Conservation (phyloP, 2,113 vertebrate species). For the Phylloscopus whistleri region DNA sequence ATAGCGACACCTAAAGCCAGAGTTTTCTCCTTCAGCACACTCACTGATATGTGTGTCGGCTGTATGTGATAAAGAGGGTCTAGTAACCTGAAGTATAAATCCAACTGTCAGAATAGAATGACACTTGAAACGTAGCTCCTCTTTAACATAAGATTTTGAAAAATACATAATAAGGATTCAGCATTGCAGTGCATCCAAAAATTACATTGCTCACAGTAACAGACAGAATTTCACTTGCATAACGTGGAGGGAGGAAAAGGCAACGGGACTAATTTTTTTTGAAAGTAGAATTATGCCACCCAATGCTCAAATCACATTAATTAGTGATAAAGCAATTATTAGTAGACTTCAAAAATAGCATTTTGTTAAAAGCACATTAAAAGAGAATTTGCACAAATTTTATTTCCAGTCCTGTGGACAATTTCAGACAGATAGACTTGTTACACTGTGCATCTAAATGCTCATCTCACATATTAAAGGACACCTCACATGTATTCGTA, state of each 20-base stretch:
- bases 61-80: not conserved
- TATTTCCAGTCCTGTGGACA: not conserved
- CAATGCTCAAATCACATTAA: not conserved
- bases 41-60: accelerated
- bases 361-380: not conserved
- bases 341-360: not conserved
- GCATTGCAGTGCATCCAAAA: not conserved
- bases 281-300: not conserved
- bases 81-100: not conserved
- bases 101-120: not conserved
- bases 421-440: not conserved
- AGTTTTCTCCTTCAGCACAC: not conserved
- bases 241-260: not conserved
- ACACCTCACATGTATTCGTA: not conserved
- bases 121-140: not conserved
- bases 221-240: not conserved
- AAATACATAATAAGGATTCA: not conserved
- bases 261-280: not conserved
- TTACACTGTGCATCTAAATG: not conserved
- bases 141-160: not conserved
- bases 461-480: not conserved
- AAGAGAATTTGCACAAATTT: not conserved
- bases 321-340: not conserved
- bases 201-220: not conserved
- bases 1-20: not conserved